Percentiles rank a stretch among this genome's conserved stretches.
These are phyloP conservation scores for Leistus spinibarbis DNA, from an alignment of 2,888 invertebrate genomes.

Conservation along the genomic window DNA sequence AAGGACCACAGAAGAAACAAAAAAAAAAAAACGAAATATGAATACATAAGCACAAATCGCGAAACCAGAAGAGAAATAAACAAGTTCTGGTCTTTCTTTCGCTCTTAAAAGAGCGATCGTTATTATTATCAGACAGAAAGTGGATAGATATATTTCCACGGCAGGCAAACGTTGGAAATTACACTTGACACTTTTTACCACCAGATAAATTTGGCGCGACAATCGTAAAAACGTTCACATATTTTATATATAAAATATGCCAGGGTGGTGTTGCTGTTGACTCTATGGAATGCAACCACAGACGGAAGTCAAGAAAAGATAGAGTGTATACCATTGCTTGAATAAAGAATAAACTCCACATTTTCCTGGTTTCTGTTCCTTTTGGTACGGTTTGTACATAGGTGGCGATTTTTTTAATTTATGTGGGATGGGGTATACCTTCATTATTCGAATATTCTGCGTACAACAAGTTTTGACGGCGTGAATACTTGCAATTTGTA, in stretches of 20 bases:
- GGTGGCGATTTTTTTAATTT: neutral
- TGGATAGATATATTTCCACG: neutral
- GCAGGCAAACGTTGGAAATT: slow-evolving; percentile 24
- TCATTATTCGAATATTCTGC: neutral
- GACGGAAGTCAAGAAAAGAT: neutral
- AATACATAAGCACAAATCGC: neutral
- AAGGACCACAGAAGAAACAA: neutral
- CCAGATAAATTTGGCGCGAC: slow-evolving; percentile 29
- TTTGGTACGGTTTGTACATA: neutral
- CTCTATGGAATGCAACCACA: neutral
- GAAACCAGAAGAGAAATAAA: neutral
- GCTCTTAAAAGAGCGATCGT: slow-evolving; percentile 13
- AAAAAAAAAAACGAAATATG: neutral
- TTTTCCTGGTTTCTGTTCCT: neutral
- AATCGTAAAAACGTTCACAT: slow-evolving; percentile 39
- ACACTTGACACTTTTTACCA: slow-evolving; percentile 26
- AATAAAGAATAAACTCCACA: neutral
- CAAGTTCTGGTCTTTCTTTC: neutral
- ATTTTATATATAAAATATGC: slow-evolving; percentile 37
- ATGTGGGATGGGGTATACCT: neutral
- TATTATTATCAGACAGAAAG: slow-evolving; percentile 19
- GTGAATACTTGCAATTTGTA: too few relatives aligned
- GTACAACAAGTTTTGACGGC: too few relatives aligned
- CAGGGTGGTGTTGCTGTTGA: neutral
- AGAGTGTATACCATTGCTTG: neutral